phyloP scores from a whole-genome alignment of 2,888 invertebrate species.

The Pelosia muscerda region DNA sequence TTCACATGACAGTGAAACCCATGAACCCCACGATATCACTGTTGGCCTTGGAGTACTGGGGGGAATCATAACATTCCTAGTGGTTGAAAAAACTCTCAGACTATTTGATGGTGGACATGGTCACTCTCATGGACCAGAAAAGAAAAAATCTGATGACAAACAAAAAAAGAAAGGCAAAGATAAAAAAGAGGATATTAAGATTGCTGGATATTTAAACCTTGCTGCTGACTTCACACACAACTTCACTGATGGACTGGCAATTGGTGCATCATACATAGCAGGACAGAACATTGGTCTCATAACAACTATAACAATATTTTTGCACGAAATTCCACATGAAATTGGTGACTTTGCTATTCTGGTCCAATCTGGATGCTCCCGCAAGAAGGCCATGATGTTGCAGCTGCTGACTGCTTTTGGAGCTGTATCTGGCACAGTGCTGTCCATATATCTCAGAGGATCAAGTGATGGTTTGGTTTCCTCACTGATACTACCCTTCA shows the following conservation, averaged over 20 bases:
- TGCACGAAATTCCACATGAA: slow-evolving; percentile 99
- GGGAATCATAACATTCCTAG: slow-evolving; percentile 96
- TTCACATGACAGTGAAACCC: slow-evolving; percentile 79
- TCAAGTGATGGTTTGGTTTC: slow-evolving; percentile 90
- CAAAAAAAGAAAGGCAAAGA: slow-evolving; percentile 72
- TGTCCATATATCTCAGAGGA: slow-evolving; percentile 94
- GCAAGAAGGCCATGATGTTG: slow-evolving; percentile 97
- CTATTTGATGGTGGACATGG: slow-evolving; percentile 94
- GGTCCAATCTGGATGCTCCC: slow-evolving; percentile 98
- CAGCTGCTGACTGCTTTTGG: slow-evolving; percentile 98
- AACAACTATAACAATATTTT: slow-evolving; percentile 97
- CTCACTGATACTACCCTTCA: slow-evolving; percentile 97
- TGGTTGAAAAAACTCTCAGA: slow-evolving; percentile 97
- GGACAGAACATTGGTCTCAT: slow-evolving; percentile 95
- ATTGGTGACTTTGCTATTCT: slow-evolving; percentile 99
- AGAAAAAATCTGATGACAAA: slow-evolving; percentile 78
- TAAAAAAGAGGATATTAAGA: slow-evolving; percentile 80
- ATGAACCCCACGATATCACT: slow-evolving; percentile 91
- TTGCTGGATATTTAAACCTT: slow-evolving; percentile 96
- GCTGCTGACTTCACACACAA: slow-evolving; percentile 99
- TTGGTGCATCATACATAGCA: slow-evolving; percentile 98
- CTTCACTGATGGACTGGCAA: slow-evolving; percentile 99
- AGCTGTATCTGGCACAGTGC: slow-evolving; percentile 96
- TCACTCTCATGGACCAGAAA: slow-evolving; percentile 89
- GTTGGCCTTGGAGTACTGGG: slow-evolving; percentile 98